Evolutionary conservation across 2,888 invertebrate genomes (phyloP).

Genomic region (Scrobipalpa costella): DNA sequence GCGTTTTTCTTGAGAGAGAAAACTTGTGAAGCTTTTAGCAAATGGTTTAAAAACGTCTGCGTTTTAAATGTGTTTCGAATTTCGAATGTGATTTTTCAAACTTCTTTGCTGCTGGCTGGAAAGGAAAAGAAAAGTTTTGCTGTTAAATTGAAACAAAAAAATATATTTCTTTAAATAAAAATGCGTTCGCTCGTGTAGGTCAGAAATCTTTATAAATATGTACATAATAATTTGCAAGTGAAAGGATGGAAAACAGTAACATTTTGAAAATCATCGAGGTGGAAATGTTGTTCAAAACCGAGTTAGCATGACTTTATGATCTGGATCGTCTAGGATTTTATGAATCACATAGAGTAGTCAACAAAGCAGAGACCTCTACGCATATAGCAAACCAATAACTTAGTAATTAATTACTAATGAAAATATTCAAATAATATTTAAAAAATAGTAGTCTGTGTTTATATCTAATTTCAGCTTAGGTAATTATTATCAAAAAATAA

Average conservation of each 20-base stretch:
- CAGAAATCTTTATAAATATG: neutral
- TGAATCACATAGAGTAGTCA: constrained; percentile 32
- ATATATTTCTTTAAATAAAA: neutral
- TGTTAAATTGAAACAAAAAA: neutral
- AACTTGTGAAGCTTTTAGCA: constrained; percentile 72
- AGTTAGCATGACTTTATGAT: constrained; percentile 34
- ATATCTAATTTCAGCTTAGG: too few relatives aligned
- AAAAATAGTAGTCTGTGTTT: too few relatives aligned
- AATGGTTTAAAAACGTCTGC: constrained; percentile 71
- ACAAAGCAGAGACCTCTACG: neutral
- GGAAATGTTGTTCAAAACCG: constrained; percentile 28
- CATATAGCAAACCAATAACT: too few relatives aligned
- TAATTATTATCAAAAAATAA: too few relatives aligned
- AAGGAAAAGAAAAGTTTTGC: neutral
- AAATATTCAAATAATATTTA: too few relatives aligned
- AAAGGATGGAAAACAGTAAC: constrained; percentile 30
- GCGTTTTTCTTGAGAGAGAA: constrained; percentile 55
- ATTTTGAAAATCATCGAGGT: constrained; percentile 30
- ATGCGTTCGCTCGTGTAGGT: too few relatives aligned
- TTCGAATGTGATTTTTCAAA: constrained; percentile 25
- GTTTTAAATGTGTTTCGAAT: constrained; percentile 52
- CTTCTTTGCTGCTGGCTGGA: neutral
- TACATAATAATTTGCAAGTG: constrained; percentile 26
- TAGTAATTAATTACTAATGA: too few relatives aligned
- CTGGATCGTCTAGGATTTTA: constrained; percentile 37